These are phyloP conservation scores for Heliconius melpomene DNA, from an alignment of 1,140 invertebrate species.

Conservation along the genomic window DNA sequence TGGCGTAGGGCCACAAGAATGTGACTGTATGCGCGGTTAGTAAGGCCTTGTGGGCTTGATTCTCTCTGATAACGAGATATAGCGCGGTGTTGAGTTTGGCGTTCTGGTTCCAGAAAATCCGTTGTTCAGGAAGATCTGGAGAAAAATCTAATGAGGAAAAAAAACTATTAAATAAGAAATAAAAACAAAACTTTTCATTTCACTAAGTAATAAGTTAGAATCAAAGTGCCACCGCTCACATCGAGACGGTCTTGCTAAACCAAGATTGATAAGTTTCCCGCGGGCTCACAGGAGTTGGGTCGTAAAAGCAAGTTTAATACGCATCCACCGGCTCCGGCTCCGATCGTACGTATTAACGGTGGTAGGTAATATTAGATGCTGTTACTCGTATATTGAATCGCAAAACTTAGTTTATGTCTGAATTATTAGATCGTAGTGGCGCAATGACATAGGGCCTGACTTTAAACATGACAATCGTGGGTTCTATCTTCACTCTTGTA, in stretches of 20 bases:
- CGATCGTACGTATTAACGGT: constrained; percentile 6
- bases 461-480: too few relatives aligned
- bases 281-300: constrained; percentile 18
- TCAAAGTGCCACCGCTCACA: constrained; percentile 19
- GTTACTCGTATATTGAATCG: constrained; percentile 3
- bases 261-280: constrained; percentile 29
- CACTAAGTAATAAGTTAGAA: background rate
- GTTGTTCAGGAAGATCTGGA: too few relatives aligned
- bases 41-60: too few relatives aligned
- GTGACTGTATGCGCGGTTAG: too few relatives aligned
- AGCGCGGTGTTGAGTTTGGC: too few relatives aligned
- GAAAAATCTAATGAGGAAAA: background rate
- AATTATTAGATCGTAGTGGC: background rate
- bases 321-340: constrained; percentile 2
- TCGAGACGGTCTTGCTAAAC: constrained; percentile 8
- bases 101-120: too few relatives aligned
- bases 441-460: too few relatives aligned
- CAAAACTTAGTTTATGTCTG: background rate
- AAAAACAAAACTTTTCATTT: background rate
- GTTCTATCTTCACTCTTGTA: too few relatives aligned
- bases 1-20: too few relatives aligned
- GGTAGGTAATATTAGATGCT: background rate
- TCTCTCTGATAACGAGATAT: too few relatives aligned
- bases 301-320: constrained; percentile 23
- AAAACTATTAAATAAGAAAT: background rate